Conservation (phyloP, 2,888 invertebrate genomes). For the Tetranychus piercei region DNA sequence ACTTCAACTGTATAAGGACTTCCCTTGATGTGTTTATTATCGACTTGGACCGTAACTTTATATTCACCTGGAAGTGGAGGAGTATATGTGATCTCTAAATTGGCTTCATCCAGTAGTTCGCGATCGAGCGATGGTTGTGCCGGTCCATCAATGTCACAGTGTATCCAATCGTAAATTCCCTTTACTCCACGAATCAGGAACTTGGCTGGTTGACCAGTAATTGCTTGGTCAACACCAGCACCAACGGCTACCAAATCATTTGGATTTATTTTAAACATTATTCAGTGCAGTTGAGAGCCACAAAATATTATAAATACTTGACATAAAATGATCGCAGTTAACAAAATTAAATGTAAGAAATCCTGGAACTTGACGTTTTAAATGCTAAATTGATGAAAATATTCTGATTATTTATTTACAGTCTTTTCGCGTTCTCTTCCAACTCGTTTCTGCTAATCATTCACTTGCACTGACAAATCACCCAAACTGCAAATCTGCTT, state of each 20-base stretch:
- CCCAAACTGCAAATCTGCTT: no score
- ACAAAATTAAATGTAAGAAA: background rate
- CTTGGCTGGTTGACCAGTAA: slow-evolving; percentile 6
- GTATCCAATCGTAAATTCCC: background rate
- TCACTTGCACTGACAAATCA: no score
- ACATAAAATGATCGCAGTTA: background rate
- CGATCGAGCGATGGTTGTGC: background rate
- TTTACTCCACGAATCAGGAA: background rate
- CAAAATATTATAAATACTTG: background rate
- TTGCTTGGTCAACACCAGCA: slow-evolving; percentile 11
- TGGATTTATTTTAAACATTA: slow-evolving; percentile 6
- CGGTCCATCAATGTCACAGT: slow-evolving; percentile 9
- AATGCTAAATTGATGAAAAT: no score
- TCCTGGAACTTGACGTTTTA: no score
- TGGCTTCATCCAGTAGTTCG: background rate
- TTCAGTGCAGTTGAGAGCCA: background rate
- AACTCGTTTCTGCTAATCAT: no score
- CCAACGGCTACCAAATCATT: slow-evolving; percentile 6
- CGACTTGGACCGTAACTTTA: background rate
- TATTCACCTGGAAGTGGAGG: slow-evolving; percentile 14
- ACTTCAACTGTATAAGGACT: slow-evolving; percentile 12
- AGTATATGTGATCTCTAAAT: background rate
- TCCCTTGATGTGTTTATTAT: slow-evolving; percentile 11
- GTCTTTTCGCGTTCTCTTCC: no score
- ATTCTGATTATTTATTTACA: no score